Conservation (phyloP, 2,888 invertebrate genomes). For the Perdita meconis region DNA sequence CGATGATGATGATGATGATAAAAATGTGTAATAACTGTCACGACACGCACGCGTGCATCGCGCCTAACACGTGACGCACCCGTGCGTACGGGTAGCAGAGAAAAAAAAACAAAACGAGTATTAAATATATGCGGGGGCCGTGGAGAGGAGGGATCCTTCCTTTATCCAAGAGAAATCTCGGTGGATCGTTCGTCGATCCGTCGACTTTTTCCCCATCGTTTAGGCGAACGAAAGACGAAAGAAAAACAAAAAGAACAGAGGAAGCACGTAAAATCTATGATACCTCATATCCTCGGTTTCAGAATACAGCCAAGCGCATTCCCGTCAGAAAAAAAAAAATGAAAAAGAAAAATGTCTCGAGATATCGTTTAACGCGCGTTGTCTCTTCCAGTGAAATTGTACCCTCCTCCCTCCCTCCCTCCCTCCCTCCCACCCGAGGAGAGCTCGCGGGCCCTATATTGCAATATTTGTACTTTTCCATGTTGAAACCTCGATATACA, state of each 20-base stretch:
- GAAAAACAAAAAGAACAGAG: constrained; percentile 43
- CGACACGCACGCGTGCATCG: constrained; percentile 66
- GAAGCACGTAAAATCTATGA: constrained; percentile 42
- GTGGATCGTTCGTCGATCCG: constrained; percentile 33
- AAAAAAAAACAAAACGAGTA: constrained; percentile 78
- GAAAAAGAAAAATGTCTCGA: constrained; percentile 41
- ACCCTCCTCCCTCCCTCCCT: constrained; percentile 79
- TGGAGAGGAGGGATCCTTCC: constrained; percentile 83
- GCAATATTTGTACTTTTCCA: constrained; percentile 85
- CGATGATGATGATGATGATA: constrained; percentile 38
- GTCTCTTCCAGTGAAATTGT: constrained; percentile 65
- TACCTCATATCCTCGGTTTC: constrained; percentile 51
- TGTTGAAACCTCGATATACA: constrained; percentile 85
- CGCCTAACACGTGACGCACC: constrained; percentile 65
- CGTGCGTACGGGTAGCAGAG: constrained; percentile 72
- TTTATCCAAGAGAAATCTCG: constrained; percentile 63
- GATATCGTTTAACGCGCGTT: constrained; percentile 58
- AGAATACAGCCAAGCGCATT: constrained; percentile 33
- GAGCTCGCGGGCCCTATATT: constrained; percentile 84
- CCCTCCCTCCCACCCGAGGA: constrained; percentile 83
- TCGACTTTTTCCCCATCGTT: constrained; percentile 50
- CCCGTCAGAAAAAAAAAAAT: constrained; percentile 49
- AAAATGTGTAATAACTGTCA: constrained; percentile 61
- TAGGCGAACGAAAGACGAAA: constrained; percentile 46
- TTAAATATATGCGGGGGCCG: constrained; percentile 84